Base-by-base conservation (phyloP, 1,140 invertebrate genomes). In the Agrypnia vestita region DNA sequence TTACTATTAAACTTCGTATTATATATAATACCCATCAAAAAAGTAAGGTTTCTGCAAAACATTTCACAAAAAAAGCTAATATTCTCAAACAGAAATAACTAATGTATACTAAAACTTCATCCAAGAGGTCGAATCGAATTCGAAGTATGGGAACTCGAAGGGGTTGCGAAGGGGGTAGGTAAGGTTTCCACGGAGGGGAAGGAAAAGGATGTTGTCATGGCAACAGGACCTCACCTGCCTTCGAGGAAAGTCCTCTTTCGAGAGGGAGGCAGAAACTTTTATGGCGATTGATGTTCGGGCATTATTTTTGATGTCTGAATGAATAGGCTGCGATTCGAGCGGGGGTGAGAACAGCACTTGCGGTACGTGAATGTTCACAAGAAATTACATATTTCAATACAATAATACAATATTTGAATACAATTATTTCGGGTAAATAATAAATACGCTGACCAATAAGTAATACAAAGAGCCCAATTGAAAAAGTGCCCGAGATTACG, bases 81-180 rank as follows among this genome's bases (percentile, higher is more conserved):
- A 35, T 35, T 35, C 25, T 35, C 1, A 6, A 35, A 35, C 25
- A 35, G 25, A 6, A 35, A 35, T 35, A 1, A 35, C 25, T 35
- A 35, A 35, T 35, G 25, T 35, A 35, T 35, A 35, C 25, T 35
- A 35, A 35, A 35, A 35, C 25, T 51, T 13, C 17, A 61, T 19
- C 17, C 19, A 4, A 61, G 56, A 61, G 19, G 56, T 61, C 19
- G 25, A 73, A 73, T 35, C 19, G 51, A 73, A 73, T n/a, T 13
- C 19, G 19, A 21, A 15, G 19, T 25, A 9, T n/a, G 35, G 51
- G 19, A 55, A 25, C 51, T 73, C 15, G 10, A 55, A 73, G 51
- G 69, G 67, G 47, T 73, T 73, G 69, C 17, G 21, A 73, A 43
- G 89, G 88, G 87, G 87, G 85, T 87, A 87, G 87, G 87, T 88